Evolutionary conservation across 2,888 invertebrate species (phyloP).

Genomic region (Antheraea yamamai): DNA sequence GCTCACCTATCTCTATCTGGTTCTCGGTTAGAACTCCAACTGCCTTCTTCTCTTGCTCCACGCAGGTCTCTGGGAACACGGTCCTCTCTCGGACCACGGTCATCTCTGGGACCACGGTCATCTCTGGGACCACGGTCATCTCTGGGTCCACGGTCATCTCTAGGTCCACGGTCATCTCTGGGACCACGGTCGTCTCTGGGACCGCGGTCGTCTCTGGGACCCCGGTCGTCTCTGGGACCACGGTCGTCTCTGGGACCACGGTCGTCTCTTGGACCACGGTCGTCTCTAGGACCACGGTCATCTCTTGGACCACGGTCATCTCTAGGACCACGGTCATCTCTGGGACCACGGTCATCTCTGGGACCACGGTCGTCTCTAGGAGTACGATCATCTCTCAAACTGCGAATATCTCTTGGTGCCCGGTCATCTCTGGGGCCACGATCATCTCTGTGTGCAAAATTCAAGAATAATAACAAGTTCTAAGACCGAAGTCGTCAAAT

Average conservation of each 20-base stretch:
- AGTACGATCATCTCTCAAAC: background rate
- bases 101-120: slow-evolving; percentile 27
- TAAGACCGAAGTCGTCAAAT: too few species aligned
- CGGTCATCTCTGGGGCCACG: slow-evolving; percentile 6
- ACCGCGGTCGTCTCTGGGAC: background rate
- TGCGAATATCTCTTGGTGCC: background rate
- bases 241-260: slow-evolving; percentile 23
- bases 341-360: background rate
- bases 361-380: slow-evolving; percentile 8
- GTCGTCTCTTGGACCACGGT: background rate
- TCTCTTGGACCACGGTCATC: slow-evolving; percentile 6
- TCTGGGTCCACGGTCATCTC: slow-evolving; percentile 1
- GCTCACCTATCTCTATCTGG: slow-evolving; percentile 33
- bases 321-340: background rate
- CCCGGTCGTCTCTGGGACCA: slow-evolving; percentile 20
- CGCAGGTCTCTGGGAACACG: slow-evolving; percentile 23
- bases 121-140: slow-evolving; percentile 6
- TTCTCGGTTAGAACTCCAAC: slow-evolving; percentile 55
- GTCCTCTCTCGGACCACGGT: background rate
- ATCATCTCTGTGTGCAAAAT: background rate
- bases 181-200: slow-evolving; percentile 11
- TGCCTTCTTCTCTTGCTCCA: slow-evolving; percentile 47
- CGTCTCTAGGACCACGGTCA: background rate
- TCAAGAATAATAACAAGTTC: background rate
- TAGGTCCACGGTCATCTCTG: background rate